These are phyloP conservation scores for Parnassius orleans DNA, from an alignment of 2,888 invertebrate species.

Conservation along the genomic window DNA sequence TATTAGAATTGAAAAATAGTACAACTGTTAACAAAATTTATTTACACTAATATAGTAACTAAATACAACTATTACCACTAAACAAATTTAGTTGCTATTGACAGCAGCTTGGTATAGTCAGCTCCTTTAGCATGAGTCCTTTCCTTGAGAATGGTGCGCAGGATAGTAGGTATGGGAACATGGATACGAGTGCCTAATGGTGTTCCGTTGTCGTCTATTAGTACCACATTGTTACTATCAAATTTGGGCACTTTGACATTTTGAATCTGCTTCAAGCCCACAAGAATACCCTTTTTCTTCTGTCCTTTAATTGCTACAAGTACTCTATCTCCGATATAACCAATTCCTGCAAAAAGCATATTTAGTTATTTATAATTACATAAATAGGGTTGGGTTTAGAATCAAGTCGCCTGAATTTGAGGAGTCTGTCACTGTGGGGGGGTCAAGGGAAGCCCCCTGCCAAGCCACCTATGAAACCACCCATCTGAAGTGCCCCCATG, in stretches of 20 bases:
- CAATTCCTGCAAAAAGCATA: slow-evolving; percentile 56
- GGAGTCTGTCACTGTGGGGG: no score
- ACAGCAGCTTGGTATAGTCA: slow-evolving; percentile 95
- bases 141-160: slow-evolving; percentile 91
- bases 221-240: slow-evolving; percentile 97
- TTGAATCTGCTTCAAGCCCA: slow-evolving; percentile 92
- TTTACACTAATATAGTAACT: slow-evolving; percentile 25
- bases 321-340: slow-evolving; percentile 89
- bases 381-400: no score
- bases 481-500: no score
- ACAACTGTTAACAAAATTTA: slow-evolving; percentile 17
- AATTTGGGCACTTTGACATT: slow-evolving; percentile 91
- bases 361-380: no score
- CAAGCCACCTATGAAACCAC: no score
- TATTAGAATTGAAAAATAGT: neutral
- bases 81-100: slow-evolving; percentile 94
- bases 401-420: no score
- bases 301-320: slow-evolving; percentile 96
- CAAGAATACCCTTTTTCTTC: slow-evolving; percentile 93
- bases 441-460: no score
- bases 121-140: slow-evolving; percentile 90
- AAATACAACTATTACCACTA: slow-evolving; percentile 52
- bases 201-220: slow-evolving; percentile 96
- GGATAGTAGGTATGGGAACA: slow-evolving; percentile 95
- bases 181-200: slow-evolving; percentile 97